Conservation (phyloP, 1,140 invertebrate genomes). For the Diprion similis region DNA sequence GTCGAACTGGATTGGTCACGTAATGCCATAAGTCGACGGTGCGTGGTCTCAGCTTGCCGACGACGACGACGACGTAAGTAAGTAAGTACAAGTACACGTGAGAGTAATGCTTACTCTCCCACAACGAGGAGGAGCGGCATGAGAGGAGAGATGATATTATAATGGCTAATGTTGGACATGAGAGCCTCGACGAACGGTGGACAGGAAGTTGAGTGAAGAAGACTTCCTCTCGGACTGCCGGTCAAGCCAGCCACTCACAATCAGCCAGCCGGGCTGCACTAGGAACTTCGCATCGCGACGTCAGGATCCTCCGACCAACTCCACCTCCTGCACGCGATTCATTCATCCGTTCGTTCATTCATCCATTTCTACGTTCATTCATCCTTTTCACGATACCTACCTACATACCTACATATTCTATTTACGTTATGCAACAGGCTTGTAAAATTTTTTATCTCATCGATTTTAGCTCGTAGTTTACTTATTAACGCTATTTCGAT, state of each 20-base stretch:
- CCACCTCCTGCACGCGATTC: constrained; percentile 52
- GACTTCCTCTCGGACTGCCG: constrained; percentile 34
- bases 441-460: no score
- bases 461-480: neutral
- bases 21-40: neutral
- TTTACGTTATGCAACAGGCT: constrained; percentile 6
- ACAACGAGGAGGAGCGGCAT: constrained; percentile 48
- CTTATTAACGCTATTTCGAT: constrained; percentile 9
- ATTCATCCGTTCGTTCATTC: constrained; percentile 39
- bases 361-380: neutral
- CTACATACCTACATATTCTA: neutral
- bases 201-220: constrained; percentile 56
- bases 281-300: constrained; percentile 61
- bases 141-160: constrained; percentile 58
- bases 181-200: constrained; percentile 51
- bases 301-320: constrained; percentile 52
- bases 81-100: constrained; percentile 36
- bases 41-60: neutral
- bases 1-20: no score
- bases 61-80: neutral
- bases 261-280: constrained; percentile 43
- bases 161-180: constrained; percentile 43
- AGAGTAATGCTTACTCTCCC: constrained; percentile 61
- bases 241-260: no score
- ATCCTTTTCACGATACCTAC: neutral